Percentiles rank a stretch among this genome's conserved stretches.
phyloP scores from a whole-genome alignment of 2,888 invertebrate genomes.

The Rambutsinella grinnellia region DNA sequence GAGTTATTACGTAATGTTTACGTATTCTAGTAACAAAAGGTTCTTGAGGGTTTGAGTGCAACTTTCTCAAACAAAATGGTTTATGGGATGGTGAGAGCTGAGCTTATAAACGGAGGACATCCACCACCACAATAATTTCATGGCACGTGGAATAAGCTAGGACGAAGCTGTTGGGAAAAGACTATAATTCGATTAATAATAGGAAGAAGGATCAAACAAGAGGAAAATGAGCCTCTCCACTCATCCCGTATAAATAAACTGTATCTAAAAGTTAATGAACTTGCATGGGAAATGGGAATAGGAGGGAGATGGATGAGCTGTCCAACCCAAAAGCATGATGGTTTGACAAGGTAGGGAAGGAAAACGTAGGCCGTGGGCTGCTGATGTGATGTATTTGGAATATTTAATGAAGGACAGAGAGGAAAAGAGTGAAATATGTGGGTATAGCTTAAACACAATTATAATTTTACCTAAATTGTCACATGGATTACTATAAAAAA shows the following conservation, averaged over 20 bases:
- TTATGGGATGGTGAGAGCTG: too few relatives aligned
- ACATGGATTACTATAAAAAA: too few relatives aligned
- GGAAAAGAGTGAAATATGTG: too few relatives aligned
- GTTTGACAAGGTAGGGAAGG: neutral
- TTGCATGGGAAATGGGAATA: slow-evolving; percentile 16
- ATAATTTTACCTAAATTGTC: too few relatives aligned
- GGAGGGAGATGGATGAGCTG: slow-evolving; percentile 37
- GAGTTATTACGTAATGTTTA: neutral
- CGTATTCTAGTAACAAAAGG: neutral
- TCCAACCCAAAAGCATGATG: neutral
- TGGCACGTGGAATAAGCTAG: slow-evolving; percentile 37
- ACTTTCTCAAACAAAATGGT: slow-evolving; percentile 6
- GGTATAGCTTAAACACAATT: too few relatives aligned
- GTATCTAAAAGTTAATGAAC: slow-evolving; percentile 26
- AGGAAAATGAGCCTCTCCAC: neutral
- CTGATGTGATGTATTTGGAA: neutral
- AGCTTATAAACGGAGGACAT: neutral
- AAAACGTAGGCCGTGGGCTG: neutral
- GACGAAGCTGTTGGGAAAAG: neutral
- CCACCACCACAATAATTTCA: slow-evolving; percentile 24
- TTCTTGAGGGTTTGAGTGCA: too few relatives aligned
- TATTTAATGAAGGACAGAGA: neutral
- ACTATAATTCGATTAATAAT: slow-evolving; percentile 50
- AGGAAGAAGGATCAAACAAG: slow-evolving; percentile 10
- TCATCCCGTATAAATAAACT: neutral